A percentile compares a stretch with the other conserved stretches of the same genome.
Conservation (phyloP, 2,888 invertebrate genomes). For the Protonemura montana region DNA sequence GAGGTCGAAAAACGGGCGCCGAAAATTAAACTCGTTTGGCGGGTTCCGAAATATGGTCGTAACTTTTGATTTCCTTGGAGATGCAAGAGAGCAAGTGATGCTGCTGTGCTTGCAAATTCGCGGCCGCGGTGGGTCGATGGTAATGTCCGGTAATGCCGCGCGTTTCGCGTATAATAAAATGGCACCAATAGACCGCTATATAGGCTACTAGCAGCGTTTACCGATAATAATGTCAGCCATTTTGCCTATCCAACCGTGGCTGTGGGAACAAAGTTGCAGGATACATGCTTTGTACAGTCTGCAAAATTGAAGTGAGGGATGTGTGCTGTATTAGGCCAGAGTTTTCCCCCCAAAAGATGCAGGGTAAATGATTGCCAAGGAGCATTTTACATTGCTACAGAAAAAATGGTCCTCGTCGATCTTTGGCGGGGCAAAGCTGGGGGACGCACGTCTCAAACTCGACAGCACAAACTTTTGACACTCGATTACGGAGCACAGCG, state of each 20-base stretch:
- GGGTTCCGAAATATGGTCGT: neutral
- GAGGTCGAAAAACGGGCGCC: neutral
- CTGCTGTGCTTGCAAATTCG: neutral
- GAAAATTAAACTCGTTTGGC: neutral
- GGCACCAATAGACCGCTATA: too few species aligned
- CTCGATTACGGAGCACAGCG: neutral
- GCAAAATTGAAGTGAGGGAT: neutral
- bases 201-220: too few species aligned
- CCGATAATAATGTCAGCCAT: too few species aligned
- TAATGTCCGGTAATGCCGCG: neutral
- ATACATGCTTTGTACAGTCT: neutral
- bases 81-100: neutral
- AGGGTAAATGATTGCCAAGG: neutral
- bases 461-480: slow-evolving; percentile 18
- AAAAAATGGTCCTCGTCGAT: slow-evolving; percentile 15
- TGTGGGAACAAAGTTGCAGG: too few species aligned
- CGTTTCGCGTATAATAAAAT: neutral
- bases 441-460: neutral
- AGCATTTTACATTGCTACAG: neutral
- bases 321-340: neutral
- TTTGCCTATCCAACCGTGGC: too few species aligned
- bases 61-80: slow-evolving; percentile 4
- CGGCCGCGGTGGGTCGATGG: neutral
- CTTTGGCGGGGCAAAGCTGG: neutral
- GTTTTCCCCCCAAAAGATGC: neutral